Conservation (phyloP, 2,797 vertebrate species). For the Neomorphus geoffroyi region DNA sequence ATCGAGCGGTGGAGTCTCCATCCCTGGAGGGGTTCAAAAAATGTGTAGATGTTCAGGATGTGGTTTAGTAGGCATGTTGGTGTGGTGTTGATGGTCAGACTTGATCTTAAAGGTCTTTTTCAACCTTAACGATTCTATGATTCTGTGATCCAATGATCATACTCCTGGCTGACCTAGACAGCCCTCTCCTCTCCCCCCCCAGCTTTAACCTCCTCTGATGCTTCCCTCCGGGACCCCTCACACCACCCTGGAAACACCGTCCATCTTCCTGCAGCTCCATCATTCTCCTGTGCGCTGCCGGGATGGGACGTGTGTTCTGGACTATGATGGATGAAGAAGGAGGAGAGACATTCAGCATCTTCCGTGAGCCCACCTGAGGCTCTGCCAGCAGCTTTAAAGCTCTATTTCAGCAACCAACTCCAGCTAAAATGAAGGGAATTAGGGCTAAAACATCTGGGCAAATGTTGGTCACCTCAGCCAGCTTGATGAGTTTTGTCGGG, state of each 20-base stretch:
- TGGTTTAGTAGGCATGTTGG: too few species aligned
- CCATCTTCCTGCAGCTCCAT: background rate
- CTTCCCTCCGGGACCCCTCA: background rate
- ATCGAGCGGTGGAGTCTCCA: background rate
- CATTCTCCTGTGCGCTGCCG: background rate
- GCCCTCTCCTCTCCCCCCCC: background rate
- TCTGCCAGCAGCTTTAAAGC: background rate
- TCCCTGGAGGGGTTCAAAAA: too few species aligned
- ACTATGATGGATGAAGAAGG: background rate
- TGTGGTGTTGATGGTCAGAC: too few species aligned
- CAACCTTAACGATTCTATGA: too few species aligned
- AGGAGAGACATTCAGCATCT: background rate
- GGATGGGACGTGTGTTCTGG: accelerated
- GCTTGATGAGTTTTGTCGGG: accelerated
- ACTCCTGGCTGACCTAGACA: background rate
- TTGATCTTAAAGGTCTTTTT: too few species aligned
- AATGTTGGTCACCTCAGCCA: background rate
- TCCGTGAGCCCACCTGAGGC: accelerated
- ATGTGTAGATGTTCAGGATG: too few species aligned
- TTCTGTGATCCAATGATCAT: too few species aligned
- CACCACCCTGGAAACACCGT: background rate
- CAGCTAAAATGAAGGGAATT: background rate
- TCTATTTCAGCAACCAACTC: background rate
- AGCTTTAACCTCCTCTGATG: background rate
- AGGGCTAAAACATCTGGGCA: background rate